Percentiles rank a stretch among this genome's conserved stretches.
Evolutionary conservation across 1,140 invertebrate species (phyloP).

Genomic region (Drosophila hydei): DNA sequence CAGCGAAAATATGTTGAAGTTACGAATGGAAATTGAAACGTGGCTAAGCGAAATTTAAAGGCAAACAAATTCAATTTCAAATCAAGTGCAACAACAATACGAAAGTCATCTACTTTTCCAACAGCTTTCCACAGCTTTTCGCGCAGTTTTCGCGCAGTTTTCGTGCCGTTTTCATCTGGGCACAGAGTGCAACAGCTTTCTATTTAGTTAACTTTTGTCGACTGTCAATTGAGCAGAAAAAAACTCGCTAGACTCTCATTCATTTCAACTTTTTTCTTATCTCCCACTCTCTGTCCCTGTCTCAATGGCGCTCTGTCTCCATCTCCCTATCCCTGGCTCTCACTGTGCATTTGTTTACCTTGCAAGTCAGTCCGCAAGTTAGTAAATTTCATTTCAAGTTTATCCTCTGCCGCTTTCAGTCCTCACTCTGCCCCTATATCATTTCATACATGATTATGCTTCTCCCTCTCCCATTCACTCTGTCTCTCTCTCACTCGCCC

Average conservation of each 20-base stretch:
- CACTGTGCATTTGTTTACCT: slow-evolving; percentile 42
- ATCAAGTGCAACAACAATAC: slow-evolving; percentile 11
- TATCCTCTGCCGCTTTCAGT: slow-evolving; percentile 15
- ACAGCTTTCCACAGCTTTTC: not conserved
- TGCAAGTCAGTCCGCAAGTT: slow-evolving; percentile 46
- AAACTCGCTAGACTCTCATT: slow-evolving; percentile 25
- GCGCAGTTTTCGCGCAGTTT: slow-evolving; percentile 1
- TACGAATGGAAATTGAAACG: slow-evolving; percentile 1
- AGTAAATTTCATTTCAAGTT: slow-evolving; percentile 66
- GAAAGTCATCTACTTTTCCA: slow-evolving; percentile 9
- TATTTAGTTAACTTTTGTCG: slow-evolving; percentile 19
- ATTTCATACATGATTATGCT: slow-evolving; percentile 25
- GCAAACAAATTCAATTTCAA: slow-evolving; percentile 31
- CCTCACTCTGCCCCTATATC: not conserved
- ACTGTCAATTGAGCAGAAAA: slow-evolving; percentile 48
- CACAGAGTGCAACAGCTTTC: not conserved
- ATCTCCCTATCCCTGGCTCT: not conserved
- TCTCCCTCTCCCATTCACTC: slow-evolving; percentile 15
- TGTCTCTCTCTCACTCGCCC: not conserved
- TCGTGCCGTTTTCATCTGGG: not conserved
- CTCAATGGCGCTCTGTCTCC: not conserved
- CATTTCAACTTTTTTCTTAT: slow-evolving; percentile 12
- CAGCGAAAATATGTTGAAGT: slow-evolving; percentile 7
- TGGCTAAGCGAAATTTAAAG: slow-evolving; percentile 18
- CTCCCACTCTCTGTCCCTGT: not conserved